Percentiles rank a stretch among this genome's conserved stretches.
phyloP scores from a whole-genome alignment of 2,113 vertebrate species.

The Periophthalmus modestus region DNA sequence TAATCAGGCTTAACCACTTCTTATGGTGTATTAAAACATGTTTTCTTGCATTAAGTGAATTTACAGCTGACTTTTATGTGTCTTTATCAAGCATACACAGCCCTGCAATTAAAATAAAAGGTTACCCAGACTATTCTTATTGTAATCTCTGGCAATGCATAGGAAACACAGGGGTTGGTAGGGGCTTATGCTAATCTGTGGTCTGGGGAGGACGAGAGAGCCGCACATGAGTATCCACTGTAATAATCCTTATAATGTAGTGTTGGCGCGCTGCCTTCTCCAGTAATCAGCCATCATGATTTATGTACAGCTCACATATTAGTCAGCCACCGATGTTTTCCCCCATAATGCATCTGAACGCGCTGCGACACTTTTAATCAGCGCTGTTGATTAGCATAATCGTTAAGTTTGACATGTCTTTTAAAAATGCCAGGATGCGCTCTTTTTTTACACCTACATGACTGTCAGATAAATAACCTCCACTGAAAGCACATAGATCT shows the following conservation, averaged over 20 bases:
- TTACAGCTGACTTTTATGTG: constrained; percentile 1
- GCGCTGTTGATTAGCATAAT: constrained; percentile 40
- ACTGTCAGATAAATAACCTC: constrained; percentile 4
- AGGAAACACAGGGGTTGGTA: constrained; percentile 32
- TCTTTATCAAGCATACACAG: constrained; percentile 6
- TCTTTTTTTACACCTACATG: neutral
- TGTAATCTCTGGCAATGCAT: constrained; percentile 15
- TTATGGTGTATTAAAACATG: neutral
- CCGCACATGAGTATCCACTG: constrained; percentile 25
- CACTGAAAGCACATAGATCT: neutral
- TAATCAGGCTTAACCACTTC: neutral
- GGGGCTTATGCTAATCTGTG: constrained; percentile 61
- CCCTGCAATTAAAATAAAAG: constrained; percentile 27
- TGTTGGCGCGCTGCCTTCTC: constrained; percentile 49
- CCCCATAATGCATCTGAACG: constrained; percentile 36
- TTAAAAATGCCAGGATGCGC: neutral
- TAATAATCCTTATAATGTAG: constrained; percentile 67
- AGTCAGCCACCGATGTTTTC: constrained; percentile 43
- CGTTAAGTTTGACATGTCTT: constrained; percentile 37
- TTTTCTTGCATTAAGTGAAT: constrained; percentile 4
- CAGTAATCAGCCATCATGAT: constrained; percentile 56
- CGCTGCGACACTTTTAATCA: constrained; percentile 46
- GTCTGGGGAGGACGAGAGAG: constrained; percentile 30
- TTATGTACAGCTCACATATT: constrained; percentile 53
- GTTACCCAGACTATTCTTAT: constrained; percentile 14